Conservation (phyloP, 1,140 invertebrate genomes). For the Brachionus sp. region DNA sequence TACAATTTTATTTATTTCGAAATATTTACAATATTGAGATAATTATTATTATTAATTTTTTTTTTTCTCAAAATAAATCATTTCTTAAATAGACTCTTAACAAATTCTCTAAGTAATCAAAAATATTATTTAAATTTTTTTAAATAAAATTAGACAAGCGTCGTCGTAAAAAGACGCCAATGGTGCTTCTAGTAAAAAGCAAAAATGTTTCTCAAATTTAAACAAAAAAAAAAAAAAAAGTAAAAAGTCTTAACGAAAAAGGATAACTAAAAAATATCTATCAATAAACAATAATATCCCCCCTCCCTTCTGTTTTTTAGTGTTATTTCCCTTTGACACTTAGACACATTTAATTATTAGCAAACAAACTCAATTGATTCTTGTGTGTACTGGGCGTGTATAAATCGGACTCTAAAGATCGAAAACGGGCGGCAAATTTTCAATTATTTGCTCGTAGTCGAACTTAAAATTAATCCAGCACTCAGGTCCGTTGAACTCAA, state of each 20-base stretch:
- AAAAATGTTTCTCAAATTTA: not conserved
- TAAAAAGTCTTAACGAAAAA: not conserved
- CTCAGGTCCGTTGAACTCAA: constrained; percentile 47
- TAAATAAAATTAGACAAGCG: not conserved
- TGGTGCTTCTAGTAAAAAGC: not conserved
- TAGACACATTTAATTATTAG: not conserved
- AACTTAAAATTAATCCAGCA: constrained; percentile 52
- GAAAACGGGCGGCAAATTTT: constrained; percentile 36
- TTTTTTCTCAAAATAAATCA: not conserved
- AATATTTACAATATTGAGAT: not conserved
- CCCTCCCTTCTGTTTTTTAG: not conserved
- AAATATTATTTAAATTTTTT: not conserved
- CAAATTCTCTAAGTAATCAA: not conserved
- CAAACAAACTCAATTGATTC: constrained; percentile 15
- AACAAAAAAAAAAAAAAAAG: not conserved
- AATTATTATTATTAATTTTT: no score
- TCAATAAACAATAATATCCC: not conserved
- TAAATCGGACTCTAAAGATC: not conserved
- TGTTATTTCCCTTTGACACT: not conserved
- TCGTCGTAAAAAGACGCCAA: not conserved
- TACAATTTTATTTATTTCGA: constrained; percentile 10
- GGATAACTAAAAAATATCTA: not conserved
- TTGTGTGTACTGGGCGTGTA: not conserved
- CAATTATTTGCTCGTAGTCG: constrained; percentile 49
- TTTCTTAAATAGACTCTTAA: not conserved